Evolutionary conservation across 2,113 vertebrate species (phyloP).

Genomic region (Nyctereutes procyonoides): DNA sequence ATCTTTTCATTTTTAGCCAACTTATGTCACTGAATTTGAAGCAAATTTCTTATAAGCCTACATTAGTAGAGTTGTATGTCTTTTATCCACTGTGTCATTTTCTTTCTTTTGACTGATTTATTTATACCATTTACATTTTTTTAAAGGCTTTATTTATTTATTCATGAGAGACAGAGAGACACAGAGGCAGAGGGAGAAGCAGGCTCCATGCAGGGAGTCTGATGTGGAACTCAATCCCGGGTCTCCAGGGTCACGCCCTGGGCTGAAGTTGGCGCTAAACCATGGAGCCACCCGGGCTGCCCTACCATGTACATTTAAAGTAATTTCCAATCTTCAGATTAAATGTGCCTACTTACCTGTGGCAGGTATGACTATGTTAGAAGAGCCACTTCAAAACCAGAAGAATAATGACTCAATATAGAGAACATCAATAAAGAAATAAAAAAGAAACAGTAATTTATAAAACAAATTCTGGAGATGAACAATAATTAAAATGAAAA

Average conservation of each 20-base stretch:
- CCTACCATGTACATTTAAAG: not conserved
- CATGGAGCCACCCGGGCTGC: too few relatives aligned
- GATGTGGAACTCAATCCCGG: too few relatives aligned
- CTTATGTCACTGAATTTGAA: not conserved
- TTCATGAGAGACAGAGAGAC: too few relatives aligned
- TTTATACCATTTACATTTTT: not conserved
- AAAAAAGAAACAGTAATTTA: not conserved
- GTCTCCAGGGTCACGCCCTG: too few relatives aligned
- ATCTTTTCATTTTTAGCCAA: not conserved
- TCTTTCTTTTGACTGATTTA: not conserved
- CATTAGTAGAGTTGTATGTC: not conserved
- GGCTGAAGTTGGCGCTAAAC: too few relatives aligned
- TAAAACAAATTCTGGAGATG: not conserved
- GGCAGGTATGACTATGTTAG: not conserved
- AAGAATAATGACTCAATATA: not conserved
- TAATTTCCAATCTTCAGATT: not conserved
- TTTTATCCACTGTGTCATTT: not conserved
- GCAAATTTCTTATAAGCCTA: not conserved
- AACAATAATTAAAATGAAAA: constrained; percentile 24
- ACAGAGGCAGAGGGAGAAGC: too few relatives aligned
- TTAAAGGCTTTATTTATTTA: too few relatives aligned
- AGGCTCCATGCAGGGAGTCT: too few relatives aligned
- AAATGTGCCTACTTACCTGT: not conserved
- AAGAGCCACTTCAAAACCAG: not conserved
- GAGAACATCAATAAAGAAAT: not conserved